Evolutionary conservation across 2,888 invertebrate genomes (phyloP).

Genomic region (Cremastinae sp.): DNA sequence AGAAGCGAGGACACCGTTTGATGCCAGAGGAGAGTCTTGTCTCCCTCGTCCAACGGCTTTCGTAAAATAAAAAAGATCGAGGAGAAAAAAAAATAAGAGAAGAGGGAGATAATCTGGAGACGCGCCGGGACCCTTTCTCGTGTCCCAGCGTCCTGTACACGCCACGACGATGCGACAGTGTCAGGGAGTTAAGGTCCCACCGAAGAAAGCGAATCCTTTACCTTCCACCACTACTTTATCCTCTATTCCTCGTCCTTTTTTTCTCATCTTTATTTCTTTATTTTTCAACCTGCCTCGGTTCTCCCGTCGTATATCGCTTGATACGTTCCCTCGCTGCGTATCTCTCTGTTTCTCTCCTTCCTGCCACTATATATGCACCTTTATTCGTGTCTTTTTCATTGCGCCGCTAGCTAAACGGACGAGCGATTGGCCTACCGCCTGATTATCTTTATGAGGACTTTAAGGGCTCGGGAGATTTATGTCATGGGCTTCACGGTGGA

Average conservation of each 20-base stretch:
- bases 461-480: conserved; percentile 64
- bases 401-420: conserved; percentile 68
- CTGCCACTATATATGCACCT: background rate
- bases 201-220: conserved; percentile 54
- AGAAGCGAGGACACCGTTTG: conserved; percentile 23
- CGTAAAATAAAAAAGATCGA: conserved; percentile 28
- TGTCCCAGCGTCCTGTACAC: conserved; percentile 44
- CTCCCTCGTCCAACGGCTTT: conserved; percentile 60
- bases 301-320: conserved; percentile 31
- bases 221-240: conserved; percentile 48
- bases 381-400: conserved; percentile 51
- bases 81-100: conserved; percentile 48
- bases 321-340: conserved; percentile 18
- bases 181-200: conserved; percentile 70
- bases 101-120: conserved; percentile 66
- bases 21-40: conserved; percentile 30
- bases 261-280: conserved; percentile 14
- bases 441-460: conserved; percentile 71
- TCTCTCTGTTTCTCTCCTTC: background rate
- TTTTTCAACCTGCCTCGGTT: conserved; percentile 39
- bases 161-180: conserved; percentile 62
- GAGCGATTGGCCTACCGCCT: conserved; percentile 71
- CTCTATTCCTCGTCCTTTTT: conserved; percentile 37
- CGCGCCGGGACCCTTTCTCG: conserved; percentile 61
- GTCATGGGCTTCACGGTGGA: conserved; percentile 39